A percentile compares a stretch with the other conserved stretches of the same genome.
Evolutionary conservation across 2,888 invertebrate genomes (phyloP).

Genomic region (Alitta virens): DNA sequence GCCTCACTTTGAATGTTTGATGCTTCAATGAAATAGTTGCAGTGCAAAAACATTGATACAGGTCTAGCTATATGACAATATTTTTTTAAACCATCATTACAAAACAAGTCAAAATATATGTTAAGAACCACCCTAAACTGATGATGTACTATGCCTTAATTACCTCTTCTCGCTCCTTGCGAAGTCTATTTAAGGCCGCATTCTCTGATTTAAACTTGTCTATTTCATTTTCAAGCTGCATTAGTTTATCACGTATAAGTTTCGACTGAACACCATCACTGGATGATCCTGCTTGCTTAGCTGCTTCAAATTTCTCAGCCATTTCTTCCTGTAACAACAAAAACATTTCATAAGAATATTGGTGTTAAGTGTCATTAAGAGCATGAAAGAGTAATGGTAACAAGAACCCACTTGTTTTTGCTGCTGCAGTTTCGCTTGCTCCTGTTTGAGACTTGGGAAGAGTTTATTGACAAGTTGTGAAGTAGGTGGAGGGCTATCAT

Average conservation of each 20-base stretch:
- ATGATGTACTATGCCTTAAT: too few species aligned
- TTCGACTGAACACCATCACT: slow-evolving; percentile 47
- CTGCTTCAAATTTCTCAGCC: slow-evolving; percentile 7
- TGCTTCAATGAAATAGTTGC: too few species aligned
- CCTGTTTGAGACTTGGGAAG: slow-evolving; percentile 48
- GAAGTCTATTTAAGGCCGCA: slow-evolving; percentile 42
- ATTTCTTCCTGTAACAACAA: background rate
- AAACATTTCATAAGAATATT: too few species aligned
- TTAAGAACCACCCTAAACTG: too few species aligned
- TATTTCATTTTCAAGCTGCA: slow-evolving; percentile 53
- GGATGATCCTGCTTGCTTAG: slow-evolving; percentile 13
- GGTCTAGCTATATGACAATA: background rate
- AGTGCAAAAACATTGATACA: too few species aligned
- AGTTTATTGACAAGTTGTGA: slow-evolving; percentile 48
- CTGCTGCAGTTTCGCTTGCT: slow-evolving; percentile 9
- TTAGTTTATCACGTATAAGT: slow-evolving; percentile 49
- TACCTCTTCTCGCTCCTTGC: slow-evolving; percentile 52
- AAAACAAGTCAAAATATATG: too few species aligned
- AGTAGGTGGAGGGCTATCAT: slow-evolving; percentile 39
- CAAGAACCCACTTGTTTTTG: background rate
- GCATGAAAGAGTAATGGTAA: too few species aligned
- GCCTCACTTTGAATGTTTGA: background rate
- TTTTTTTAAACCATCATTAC: too few species aligned
- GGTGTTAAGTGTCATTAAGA: too few species aligned
- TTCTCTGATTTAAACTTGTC: slow-evolving; percentile 53